Conservation (phyloP, 2,797 vertebrate species). For the Gadopsis bispinosus region DNA sequence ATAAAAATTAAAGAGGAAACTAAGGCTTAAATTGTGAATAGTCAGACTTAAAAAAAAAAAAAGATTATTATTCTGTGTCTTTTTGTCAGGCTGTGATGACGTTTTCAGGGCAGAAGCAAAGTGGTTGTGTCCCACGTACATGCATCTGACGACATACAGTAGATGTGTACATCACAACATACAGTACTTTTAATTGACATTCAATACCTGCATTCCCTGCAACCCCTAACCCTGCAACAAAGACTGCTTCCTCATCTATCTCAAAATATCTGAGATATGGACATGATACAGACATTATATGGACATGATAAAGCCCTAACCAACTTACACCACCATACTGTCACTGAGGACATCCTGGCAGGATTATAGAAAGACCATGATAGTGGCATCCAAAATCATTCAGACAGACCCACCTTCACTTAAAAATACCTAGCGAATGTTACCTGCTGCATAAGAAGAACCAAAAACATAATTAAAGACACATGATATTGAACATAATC, state of each 20-base stretch:
- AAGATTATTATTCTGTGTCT: background rate
- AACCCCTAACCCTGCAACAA: background rate
- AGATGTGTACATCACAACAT: background rate
- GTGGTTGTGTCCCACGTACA: background rate
- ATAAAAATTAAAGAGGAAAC: background rate
- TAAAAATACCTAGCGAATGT: background rate
- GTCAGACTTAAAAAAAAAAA: background rate
- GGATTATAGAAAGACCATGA: background rate
- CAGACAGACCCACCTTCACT: background rate
- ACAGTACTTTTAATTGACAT: background rate
- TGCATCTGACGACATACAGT: background rate
- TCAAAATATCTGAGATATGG: too few species aligned
- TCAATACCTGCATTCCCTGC: background rate
- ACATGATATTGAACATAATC: too few species aligned
- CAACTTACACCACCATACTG: background rate
- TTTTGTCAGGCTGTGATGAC: background rate
- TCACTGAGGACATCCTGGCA: background rate
- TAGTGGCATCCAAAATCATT: background rate
- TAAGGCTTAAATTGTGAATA: background rate
- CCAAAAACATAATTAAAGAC: background rate
- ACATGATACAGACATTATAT: too few species aligned
- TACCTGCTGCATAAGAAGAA: background rate
- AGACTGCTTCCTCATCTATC: background rate
- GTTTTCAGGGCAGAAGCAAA: background rate
- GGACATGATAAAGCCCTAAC: too few species aligned